Evolutionary conservation across 1,140 invertebrate genomes (phyloP).

Genomic region (Neotoxoptera formosana): DNA sequence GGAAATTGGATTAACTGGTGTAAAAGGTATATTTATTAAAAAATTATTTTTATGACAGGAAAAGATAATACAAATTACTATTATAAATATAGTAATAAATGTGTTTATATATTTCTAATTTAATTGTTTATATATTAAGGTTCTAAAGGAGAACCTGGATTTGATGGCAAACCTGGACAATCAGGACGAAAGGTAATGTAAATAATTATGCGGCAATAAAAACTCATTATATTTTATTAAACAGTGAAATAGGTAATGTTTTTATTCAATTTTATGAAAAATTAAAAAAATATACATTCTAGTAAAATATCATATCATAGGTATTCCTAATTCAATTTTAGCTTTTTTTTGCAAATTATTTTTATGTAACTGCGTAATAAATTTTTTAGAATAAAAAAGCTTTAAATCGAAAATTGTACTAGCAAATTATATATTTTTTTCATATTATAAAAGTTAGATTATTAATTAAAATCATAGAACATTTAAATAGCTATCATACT

Average conservation of each 20-base stretch:
- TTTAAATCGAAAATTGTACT: too few relatives aligned
- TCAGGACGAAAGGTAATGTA: slow-evolving; percentile 65
- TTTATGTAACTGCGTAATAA: too few relatives aligned
- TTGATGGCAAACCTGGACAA: slow-evolving; percentile 56
- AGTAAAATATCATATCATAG: too few relatives aligned
- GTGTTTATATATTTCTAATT: not conserved
- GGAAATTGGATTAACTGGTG: slow-evolving; percentile 65
- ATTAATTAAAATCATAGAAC: too few relatives aligned
- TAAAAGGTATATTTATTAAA: slow-evolving; percentile 65
- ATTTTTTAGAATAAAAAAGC: too few relatives aligned
- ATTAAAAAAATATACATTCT: not conserved
- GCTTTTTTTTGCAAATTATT: too few relatives aligned
- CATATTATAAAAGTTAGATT: too few relatives aligned
- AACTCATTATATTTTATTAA: not conserved
- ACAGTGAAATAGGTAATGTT: not conserved
- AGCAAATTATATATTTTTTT: too few relatives aligned
- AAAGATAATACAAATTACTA: not conserved
- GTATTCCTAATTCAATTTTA: too few relatives aligned
- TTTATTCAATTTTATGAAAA: not conserved
- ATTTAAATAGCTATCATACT: too few relatives aligned
- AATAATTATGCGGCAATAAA: not conserved
- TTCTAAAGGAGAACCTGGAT: slow-evolving; percentile 58
- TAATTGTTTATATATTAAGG: not conserved
- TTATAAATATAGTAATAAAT: not conserved
- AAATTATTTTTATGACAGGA: not conserved